Conservation (phyloP, 2,113 vertebrate genomes). For the Nanorana parkeri region DNA sequence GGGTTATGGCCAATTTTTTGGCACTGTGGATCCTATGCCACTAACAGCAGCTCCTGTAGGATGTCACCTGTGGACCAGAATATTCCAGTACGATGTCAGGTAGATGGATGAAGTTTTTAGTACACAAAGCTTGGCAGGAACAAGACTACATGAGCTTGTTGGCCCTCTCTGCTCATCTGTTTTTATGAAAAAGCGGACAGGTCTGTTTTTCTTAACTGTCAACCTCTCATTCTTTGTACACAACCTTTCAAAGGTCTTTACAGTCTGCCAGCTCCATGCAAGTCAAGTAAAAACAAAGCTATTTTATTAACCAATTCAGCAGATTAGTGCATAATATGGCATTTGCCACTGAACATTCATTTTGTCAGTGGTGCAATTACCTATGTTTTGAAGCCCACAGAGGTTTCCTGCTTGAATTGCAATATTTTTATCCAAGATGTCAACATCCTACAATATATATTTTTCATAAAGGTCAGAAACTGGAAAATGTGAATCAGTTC, state of each 20-base stretch:
- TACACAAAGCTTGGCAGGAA: background rate
- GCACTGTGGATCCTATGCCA: too few relatives aligned
- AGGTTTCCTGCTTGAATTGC: background rate
- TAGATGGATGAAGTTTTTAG: background rate
- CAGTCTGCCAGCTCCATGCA: slow-evolving; percentile 38
- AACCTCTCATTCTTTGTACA: slow-evolving; percentile 35
- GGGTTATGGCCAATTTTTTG: too few relatives aligned
- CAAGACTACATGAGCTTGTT: background rate
- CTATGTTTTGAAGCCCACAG: background rate
- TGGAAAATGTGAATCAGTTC: too few relatives aligned
- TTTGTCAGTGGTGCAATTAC: background rate
- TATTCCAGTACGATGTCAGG: too few relatives aligned
- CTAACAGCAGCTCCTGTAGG: too few relatives aligned
- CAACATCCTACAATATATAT: too few relatives aligned
- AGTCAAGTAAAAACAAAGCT: slow-evolving; percentile 17
- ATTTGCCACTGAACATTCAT: slow-evolving; percentile 7
- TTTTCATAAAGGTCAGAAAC: too few relatives aligned
- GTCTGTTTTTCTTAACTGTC: slow-evolving; percentile 48
- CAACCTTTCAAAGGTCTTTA: slow-evolving; percentile 48
- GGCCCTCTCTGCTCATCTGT: background rate
- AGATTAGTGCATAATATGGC: background rate
- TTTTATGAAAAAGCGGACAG: slow-evolving; percentile 13
- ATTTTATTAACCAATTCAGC: slow-evolving; percentile 35
- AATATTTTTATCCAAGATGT: background rate
- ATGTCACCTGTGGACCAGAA: too few relatives aligned